Base-by-base conservation (phyloP, 2,888 invertebrate genomes). In the Trileptium ribeirensis region DNA sequence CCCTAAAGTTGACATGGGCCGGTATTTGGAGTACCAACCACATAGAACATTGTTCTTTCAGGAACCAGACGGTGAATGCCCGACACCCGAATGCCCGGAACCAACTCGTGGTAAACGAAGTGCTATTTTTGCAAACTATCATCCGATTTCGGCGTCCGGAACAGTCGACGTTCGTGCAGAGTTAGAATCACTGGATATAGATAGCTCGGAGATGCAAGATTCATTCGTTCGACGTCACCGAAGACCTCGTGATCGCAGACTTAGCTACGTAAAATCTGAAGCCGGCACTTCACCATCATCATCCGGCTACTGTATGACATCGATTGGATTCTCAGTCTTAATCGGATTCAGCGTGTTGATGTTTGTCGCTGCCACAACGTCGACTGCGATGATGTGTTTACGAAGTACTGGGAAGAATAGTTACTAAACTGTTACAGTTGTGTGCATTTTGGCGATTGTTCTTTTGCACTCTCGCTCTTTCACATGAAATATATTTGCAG, bases 1-100 rank as follows among this genome's bases (percentile, higher is more conserved):
- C n/a, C n/a, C n/a, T n/a, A n/a, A n/a, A n/a, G n/a, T n/a, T n/a
- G n/a, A n/a, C n/a, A n/a, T n/a, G n/a, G n/a, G n/a, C n/a, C n/a
- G n/a, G n/a, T n/a, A n/a, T n/a, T n/a, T n/a, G n/a, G n/a, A n/a
- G n/a, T n/a, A n/a, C n/a, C n/a, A n/a, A n/a, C n/a, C n/a, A n/a
- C n/a, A n/a, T n/a, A n/a, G n/a, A n/a, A n/a, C n/a, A n/a, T n/a
- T n/a, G n/a, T n/a, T 8, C 24, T 51, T 51, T 15, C 51, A 51
- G 51, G 51, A 51, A 51, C 51, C 51, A 40, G 31, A 64, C 24
- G 79, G 64, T 8, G 79, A 24, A 33, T 78, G 79, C 79, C 29
- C 40, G 31, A 33, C 33, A 64, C 79, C 79, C 29, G 29, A 3
- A 3, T 78, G 79, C 31, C 40, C 40, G 3, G 79, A 40, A 8